phyloP scores from a whole-genome alignment of 2,888 invertebrate genomes.

The Euplexia lucipara region DNA sequence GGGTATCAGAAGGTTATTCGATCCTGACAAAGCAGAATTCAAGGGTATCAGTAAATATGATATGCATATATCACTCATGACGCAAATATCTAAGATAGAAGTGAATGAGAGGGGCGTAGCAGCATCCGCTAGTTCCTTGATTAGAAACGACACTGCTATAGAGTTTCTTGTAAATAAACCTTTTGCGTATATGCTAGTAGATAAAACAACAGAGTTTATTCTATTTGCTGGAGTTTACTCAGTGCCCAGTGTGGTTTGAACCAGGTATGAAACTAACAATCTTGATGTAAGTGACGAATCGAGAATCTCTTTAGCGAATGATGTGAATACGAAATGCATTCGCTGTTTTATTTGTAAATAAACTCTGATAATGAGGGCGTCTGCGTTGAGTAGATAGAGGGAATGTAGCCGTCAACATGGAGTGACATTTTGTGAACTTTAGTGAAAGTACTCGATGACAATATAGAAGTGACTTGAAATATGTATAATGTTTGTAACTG shows the following conservation, averaged over 20 bases:
- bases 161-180: conserved; percentile 77
- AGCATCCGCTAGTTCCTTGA: conserved; percentile 66
- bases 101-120: conserved; percentile 76
- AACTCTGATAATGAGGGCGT: conserved; percentile 34
- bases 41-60: conserved; percentile 74
- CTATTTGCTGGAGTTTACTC: conserved; percentile 81
- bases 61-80: conserved; percentile 77
- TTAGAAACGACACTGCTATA: conserved; percentile 51
- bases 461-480: conserved; percentile 9
- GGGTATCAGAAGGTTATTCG: conserved; percentile 80
- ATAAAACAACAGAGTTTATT: conserved; percentile 77
- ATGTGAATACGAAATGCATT: conserved; percentile 36
- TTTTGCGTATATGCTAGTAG: conserved; percentile 78
- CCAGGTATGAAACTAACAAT: conserved; percentile 27
- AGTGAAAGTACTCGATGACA: conserved; percentile 33
- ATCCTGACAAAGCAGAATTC: conserved; percentile 74
- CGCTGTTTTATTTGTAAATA: conserved; percentile 56
- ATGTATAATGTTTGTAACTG: conserved; percentile 7
- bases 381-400: conserved; percentile 12
- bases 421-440: conserved; percentile 38
- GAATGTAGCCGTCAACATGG: conserved; percentile 8
- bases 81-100: conserved; percentile 75
- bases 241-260: conserved; percentile 69
- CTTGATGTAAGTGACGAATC: conserved; percentile 40
- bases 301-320: conserved; percentile 51